Percentiles rank a stretch among this genome's conserved stretches.
phyloP scores from a whole-genome alignment of 2,113 vertebrate species.

The Lichenostomus cassidix region DNA sequence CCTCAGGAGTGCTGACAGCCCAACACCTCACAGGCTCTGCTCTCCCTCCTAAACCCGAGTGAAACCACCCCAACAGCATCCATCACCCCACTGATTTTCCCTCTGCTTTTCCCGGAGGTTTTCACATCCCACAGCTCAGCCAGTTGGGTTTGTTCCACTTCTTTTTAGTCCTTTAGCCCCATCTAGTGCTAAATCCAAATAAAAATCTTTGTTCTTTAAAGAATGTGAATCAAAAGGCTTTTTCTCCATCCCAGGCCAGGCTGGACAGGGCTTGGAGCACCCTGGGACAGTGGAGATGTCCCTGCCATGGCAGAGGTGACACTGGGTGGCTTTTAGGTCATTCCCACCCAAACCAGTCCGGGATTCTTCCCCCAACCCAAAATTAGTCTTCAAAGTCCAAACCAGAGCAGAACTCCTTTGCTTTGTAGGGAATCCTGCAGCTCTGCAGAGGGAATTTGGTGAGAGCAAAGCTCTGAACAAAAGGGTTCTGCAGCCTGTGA shows the following conservation, averaged over 20 bases:
- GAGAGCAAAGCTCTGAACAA: background rate
- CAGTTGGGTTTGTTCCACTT: background rate
- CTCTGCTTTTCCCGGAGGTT: background rate
- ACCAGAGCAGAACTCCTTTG: rapidly evolving
- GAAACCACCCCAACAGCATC: background rate
- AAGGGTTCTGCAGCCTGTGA: background rate
- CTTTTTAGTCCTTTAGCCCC: slow-evolving; percentile 29
- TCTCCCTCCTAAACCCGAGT: background rate
- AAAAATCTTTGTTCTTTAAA: background rate
- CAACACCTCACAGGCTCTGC: background rate
- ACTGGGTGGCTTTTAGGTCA: background rate
- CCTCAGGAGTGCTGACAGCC: background rate
- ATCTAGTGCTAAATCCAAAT: slow-evolving; percentile 32
- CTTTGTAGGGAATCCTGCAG: background rate
- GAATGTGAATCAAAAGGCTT: background rate
- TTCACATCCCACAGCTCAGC: background rate
- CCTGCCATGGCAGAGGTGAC: background rate
- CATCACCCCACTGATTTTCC: background rate
- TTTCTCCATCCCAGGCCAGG: background rate
- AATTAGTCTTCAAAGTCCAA: rapidly evolving
- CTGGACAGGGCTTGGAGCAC: rapidly evolving
- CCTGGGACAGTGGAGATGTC: background rate
- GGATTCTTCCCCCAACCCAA: background rate
- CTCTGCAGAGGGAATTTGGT: background rate
- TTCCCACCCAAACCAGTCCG: background rate